These are phyloP conservation scores for Epinotia brunnichana DNA, from an alignment of 2,888 invertebrate species.

Conservation along the genomic window DNA sequence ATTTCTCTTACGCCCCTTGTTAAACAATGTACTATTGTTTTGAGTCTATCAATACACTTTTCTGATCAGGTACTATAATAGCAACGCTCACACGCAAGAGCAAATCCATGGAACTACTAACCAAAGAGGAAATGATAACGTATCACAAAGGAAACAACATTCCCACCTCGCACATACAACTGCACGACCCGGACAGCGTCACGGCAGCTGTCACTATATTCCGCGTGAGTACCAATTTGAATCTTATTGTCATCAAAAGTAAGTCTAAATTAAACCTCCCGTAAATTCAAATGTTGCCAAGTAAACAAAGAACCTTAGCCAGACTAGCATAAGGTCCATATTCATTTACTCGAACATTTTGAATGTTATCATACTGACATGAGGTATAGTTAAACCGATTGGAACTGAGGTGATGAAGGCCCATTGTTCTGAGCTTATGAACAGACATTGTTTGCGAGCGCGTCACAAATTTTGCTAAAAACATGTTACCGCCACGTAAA, in stretches of 20 bases:
- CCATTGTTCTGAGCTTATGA: too few species aligned
- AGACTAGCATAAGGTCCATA: neutral
- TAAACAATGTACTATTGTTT: too few species aligned
- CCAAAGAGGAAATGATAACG: slow-evolving; percentile 96
- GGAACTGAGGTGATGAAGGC: too few species aligned
- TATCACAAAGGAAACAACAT: slow-evolving; percentile 94
- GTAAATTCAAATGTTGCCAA: neutral
- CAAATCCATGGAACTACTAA: slow-evolving; percentile 90
- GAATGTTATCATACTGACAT: too few species aligned
- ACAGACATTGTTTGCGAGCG: too few species aligned
- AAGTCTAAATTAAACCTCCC: neutral
- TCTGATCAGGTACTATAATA: slow-evolving; percentile 87
- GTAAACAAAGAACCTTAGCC: neutral
- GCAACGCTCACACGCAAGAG: slow-evolving; percentile 92
- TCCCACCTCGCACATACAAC: slow-evolving; percentile 95
- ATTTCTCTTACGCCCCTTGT: too few species aligned
- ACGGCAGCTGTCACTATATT: slow-evolving; percentile 95
- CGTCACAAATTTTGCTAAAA: too few species aligned
- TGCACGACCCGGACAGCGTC: slow-evolving; percentile 97
- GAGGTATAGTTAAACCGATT: too few species aligned
- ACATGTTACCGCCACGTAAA: too few species aligned
- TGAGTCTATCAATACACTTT: neutral
- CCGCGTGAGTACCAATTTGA: slow-evolving; percentile 85
- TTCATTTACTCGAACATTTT: neutral
- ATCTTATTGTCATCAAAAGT: neutral